A percentile compares a stretch with the other conserved stretches of the same genome.
phyloP scores from a whole-genome alignment of 1,140 invertebrate genomes.

The Saxidomus purpurata region DNA sequence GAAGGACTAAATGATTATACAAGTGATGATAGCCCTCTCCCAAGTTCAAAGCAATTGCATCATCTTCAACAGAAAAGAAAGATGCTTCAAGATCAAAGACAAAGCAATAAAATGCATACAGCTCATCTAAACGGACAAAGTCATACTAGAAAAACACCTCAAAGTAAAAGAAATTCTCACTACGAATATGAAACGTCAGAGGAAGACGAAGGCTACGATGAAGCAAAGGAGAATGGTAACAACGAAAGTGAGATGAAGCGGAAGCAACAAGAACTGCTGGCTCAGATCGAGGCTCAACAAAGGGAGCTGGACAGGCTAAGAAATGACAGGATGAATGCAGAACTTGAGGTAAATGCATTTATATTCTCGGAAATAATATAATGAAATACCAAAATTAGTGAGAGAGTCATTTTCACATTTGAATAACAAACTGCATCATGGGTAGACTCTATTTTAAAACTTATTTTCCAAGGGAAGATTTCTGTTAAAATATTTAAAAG shows the following conservation, averaged over 20 bases:
- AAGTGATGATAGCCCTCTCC: conserved; percentile 54
- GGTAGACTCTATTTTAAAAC: no score
- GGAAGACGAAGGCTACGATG: conserved; percentile 51
- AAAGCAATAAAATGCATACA: background rate
- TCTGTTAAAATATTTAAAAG: no score
- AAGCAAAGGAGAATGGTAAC: background rate
- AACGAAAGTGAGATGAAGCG: conserved; percentile 33
- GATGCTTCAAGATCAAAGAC: conserved; percentile 43
- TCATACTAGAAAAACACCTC: background rate
- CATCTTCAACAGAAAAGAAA: conserved; percentile 59
- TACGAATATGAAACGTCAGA: conserved; percentile 37
- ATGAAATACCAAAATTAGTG: no score
- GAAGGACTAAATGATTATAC: background rate
- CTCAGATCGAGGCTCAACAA: conserved; percentile 54
- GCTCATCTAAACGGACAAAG: background rate
- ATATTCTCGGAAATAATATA: no score
- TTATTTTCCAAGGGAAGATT: no score
- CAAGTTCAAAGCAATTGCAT: conserved; percentile 27
- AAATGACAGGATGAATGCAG: conserved; percentile 41
- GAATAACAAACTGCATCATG: no score
- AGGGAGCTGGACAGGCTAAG: conserved; percentile 49
- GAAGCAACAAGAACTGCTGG: conserved; percentile 66
- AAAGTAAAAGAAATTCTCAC: background rate
- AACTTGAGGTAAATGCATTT: conserved; percentile 47
- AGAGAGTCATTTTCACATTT: no score